Evolutionary conservation across 2,797 vertebrate genomes (phyloP), one percentile per base, ranked within the genome.

Genomic region (Protosalanx chinensis): DNA sequence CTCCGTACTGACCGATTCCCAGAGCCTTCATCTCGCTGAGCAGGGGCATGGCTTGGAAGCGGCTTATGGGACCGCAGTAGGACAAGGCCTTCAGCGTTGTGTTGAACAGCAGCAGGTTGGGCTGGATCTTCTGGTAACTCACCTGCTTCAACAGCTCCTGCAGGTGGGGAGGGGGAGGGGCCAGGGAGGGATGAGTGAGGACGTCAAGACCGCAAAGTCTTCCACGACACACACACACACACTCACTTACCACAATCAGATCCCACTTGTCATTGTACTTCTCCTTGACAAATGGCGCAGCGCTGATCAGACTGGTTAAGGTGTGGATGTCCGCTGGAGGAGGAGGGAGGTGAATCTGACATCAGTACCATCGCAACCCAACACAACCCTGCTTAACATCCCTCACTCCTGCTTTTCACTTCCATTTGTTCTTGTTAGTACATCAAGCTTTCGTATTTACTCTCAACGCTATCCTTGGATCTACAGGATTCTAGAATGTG

Each of bases 11-110:
- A 98, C 97, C 93, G 82, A 98, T 95, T 29, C 86, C 87, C 13
- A 98, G 23, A 1, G 93, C 91, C 81, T 93, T 96, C 97, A 99
- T 99, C 87, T 99, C 98, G 30, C 79, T 92, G 27, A 98, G 63
- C 0, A 89, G 89, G 3, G 82, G 76, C 1, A 93, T 73, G 3
- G 91, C 82, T 30, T 87, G 72, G 0, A 33, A 0, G 82, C 33
- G 94, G 57, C 86, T 92, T 41, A 92, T 0, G 2, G 35, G 0
- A 15, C 94, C 90, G 32, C 94, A 95, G 63, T 78, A 91, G 23
- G 87, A 90, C 76, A 98, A 83, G 56, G 77, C 81, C 84, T 92
- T 96, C 67, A 99, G 88, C 0, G 93, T 32, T 0, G 85, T 79
- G 79, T 99, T 98, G 66, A 99, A 97, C 0, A 96, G 98, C 13